Evolutionary conservation across 2,888 invertebrate species (phyloP), one percentile per base, ranked within the genome.

Genomic region (Thera obeliscata): DNA sequence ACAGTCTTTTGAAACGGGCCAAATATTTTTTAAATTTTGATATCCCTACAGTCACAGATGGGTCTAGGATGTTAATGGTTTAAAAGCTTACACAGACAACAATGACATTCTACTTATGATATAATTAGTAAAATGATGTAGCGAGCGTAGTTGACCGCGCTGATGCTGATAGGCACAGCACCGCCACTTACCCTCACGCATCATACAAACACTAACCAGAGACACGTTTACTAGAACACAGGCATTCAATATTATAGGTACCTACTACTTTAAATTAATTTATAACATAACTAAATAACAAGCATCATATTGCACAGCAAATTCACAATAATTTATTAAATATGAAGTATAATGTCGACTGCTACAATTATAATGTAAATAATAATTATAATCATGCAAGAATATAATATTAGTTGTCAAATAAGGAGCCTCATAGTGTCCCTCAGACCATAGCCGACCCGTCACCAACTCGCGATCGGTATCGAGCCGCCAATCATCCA

Each of bases 1-100:
- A 95, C 95, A 95, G 95, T 95, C 95, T 95, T 95, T 94, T 94
- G 94, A 94, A 94, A 94, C 94, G 94, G 95, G 95, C 95, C 95
- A 93, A 95, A 95, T 94, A 94, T 91, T 94, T 74, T 71, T 77
- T 41, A 74, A 85, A 91, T 93, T 93, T 93, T 93, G 90, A 88
- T 86, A 84, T 86, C 84, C 88, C 89, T 92, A 92, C 87, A 75
- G 85, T 87, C 86, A 87, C 86, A 87, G 87, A 89, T 90, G 89
- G 85, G 85, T 90, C 85, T 91, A 90, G 81, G 80, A 81, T 84
- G 82, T 85, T 80, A 82, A 79, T 22, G 22, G 71, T 82, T 85
- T 81, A 75, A 81, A 90, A 88, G 87, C 87, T 88, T 87, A 90
- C 79, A 87, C 79, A 80, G 78, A 79, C 81, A 76, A 71, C 64